phyloP scores from a whole-genome alignment of 1,140 invertebrate genomes.

The Agrypnia vestita region DNA sequence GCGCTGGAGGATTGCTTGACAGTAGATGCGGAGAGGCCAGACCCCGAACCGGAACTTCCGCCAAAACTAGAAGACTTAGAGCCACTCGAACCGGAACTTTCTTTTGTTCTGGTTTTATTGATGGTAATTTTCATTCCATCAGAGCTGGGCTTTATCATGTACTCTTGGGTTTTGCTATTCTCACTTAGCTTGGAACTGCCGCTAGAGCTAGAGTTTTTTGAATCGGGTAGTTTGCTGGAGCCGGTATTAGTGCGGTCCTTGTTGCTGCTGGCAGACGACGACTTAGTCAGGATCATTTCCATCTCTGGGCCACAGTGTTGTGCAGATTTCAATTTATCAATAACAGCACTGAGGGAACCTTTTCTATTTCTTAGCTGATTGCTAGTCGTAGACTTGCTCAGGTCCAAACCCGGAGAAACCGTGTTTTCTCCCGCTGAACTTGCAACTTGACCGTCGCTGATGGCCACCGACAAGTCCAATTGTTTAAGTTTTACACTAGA shows the following conservation, averaged over 20 bases:
- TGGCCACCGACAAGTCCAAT: constrained; percentile 74
- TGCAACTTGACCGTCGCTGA: constrained; percentile 63
- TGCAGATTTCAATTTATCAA: constrained; percentile 88
- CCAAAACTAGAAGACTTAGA: constrained; percentile 64
- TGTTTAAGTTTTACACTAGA: constrained; percentile 80
- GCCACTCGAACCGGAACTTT: constrained; percentile 69
- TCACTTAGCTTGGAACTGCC: constrained; percentile 74
- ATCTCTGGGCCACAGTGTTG: constrained; percentile 76
- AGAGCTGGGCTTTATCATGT: constrained; percentile 88
- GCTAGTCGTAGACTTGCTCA: constrained; percentile 72
- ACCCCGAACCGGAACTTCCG: constrained; percentile 65
- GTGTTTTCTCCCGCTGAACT: constrained; percentile 68
- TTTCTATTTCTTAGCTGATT: constrained; percentile 80
- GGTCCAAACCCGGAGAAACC: constrained; percentile 75
- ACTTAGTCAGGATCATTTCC: constrained; percentile 64
- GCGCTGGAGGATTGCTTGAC: constrained; percentile 65
- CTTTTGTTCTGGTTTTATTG: constrained; percentile 87
- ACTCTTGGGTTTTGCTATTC: constrained; percentile 82
- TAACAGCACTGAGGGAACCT: constrained; percentile 86
- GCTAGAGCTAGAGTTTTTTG: constrained; percentile 68
- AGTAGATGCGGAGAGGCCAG: constrained; percentile 63
- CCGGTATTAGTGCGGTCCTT: constrained; percentile 63
- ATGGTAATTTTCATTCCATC: constrained; percentile 93
- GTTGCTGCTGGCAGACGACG: constrained; percentile 62
- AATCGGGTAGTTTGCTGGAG: constrained; percentile 71